Evolutionary conservation across 1,140 invertebrate genomes (phyloP).

Genomic region (Coboldia fuscipes): DNA sequence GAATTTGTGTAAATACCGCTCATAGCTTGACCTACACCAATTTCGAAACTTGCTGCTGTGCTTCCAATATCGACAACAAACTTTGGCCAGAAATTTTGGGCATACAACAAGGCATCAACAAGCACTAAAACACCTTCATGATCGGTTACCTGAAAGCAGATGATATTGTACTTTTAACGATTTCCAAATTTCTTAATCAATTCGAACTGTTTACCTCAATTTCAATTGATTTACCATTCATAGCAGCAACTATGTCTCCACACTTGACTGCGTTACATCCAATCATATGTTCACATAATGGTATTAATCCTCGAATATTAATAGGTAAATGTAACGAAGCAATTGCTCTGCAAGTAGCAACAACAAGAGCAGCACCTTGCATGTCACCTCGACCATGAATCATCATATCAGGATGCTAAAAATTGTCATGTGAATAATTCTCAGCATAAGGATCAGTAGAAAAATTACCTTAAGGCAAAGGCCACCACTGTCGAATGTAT

Average conservation of each 20-base stretch:
- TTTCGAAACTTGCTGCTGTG: constrained; percentile 54
- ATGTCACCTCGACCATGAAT: constrained; percentile 77
- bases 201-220: constrained; percentile 78
- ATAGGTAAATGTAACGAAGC: constrained; percentile 47
- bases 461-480: constrained; percentile 54
- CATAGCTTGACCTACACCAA: constrained; percentile 46
- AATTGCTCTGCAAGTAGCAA: constrained; percentile 48
- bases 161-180: too few relatives aligned
- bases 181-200: too few relatives aligned
- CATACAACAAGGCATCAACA: constrained; percentile 72
- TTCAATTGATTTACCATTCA: constrained; percentile 76
- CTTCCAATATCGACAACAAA: constrained; percentile 65
- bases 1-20: constrained; percentile 62
- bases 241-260: constrained; percentile 63
- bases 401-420: constrained; percentile 11
- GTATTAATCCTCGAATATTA: constrained; percentile 56
- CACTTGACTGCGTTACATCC: constrained; percentile 66
- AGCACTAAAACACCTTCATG: constrained; percentile 76
- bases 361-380: constrained; percentile 71
- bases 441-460: background rate
- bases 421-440: background rate
- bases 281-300: constrained; percentile 72
- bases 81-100: constrained; percentile 37
- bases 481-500: constrained; percentile 81
- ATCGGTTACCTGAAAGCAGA: constrained; percentile 87